Evolutionary conservation across 2,888 invertebrate species (phyloP), one percentile per base, ranked within the genome.

Genomic region (Linnaemya tessellans): DNA sequence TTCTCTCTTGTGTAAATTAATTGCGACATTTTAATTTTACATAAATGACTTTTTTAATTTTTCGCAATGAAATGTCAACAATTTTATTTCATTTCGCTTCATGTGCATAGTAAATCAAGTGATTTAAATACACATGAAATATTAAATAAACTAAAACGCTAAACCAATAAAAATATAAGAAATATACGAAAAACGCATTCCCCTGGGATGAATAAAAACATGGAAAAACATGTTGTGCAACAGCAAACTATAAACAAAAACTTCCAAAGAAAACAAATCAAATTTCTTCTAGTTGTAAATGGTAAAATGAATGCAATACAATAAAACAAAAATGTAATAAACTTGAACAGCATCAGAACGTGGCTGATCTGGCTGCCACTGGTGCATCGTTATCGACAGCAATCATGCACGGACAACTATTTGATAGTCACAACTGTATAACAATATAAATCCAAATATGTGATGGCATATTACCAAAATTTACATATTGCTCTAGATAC

Each of bases 241-340:
- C 25, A 30, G 18, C 38, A 71, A 51, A 54, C 51, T 54, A 74
- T 75, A 85, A 75, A 79, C 64, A 81, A 75, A 79, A 38, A 41
- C 70, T 74, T 74, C 46, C n/a, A n/a, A 80, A 56, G 51, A 80
- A 85, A 85, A 80, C 68, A 78, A 84, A 81, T 78, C 78, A 82
- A 85, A 65, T 80, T 82, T 85, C 46, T 71, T 71, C 18, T 65
- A 65, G 30, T 25, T 60, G 11, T 51, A 18, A 60, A 60, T 22
- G 46, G 58, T 35, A 18, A n/a, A 70, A 79, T 68, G 64, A 56
- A n/a, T n/a, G 10, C 9, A 62, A 38, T 7, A 62, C 1, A 38
- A 67, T 25, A 54, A 38, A 41, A 2, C 2, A 68, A 51, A 62
- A 58, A 18, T 8, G 0, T 13, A 62, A 64, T 22, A 71, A 71